A percentile compares a stretch with the other conserved stretches of the same genome.
Evolutionary conservation across 2,888 invertebrate genomes (phyloP).

Genomic region (Octonoba sinensis): DNA sequence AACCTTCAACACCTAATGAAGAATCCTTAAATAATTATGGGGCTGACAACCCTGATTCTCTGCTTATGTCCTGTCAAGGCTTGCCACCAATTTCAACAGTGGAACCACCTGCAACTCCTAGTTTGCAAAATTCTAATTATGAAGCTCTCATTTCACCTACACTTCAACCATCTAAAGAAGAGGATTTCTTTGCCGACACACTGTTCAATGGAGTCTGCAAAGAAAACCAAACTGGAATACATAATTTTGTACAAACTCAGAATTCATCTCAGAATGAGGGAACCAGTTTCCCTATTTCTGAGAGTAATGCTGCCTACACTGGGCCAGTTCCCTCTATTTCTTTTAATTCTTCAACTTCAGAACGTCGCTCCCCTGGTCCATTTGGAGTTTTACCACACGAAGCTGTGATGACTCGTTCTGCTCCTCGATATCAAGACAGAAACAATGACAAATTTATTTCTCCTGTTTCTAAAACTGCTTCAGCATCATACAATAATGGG

Average conservation of each 20-base stretch:
- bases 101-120: slow-evolving; percentile 4
- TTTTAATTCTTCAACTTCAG: slow-evolving; percentile 33
- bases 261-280: slow-evolving; percentile 37
- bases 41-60: slow-evolving; percentile 11
- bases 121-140: slow-evolving; percentile 15
- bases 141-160: slow-evolving; percentile 32
- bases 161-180: slow-evolving; percentile 34
- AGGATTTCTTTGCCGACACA: slow-evolving; percentile 23
- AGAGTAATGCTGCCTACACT: slow-evolving; percentile 2
- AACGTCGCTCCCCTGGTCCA: slow-evolving; percentile 46
- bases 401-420: slow-evolving; percentile 38
- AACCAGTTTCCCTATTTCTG: slow-evolving; percentile 19
- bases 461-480: slow-evolving; percentile 33
- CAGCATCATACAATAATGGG: slow-evolving; percentile 46
- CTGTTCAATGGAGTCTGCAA: slow-evolving; percentile 39
- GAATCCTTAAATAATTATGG: slow-evolving; percentile 51
- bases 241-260: slow-evolving; percentile 13
- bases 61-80: slow-evolving; percentile 32
- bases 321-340: slow-evolving; percentile 28
- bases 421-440: slow-evolving; percentile 33
- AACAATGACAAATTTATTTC: slow-evolving; percentile 34
- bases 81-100: slow-evolving; percentile 8
- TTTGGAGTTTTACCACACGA: slow-evolving; percentile 66
- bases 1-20: slow-evolving; percentile 27
- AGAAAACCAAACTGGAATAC: slow-evolving; percentile 35